These are phyloP conservation scores for Phoxinus phoxinus DNA, from an alignment of 2,113 vertebrate genomes.

Conservation along the genomic window DNA sequence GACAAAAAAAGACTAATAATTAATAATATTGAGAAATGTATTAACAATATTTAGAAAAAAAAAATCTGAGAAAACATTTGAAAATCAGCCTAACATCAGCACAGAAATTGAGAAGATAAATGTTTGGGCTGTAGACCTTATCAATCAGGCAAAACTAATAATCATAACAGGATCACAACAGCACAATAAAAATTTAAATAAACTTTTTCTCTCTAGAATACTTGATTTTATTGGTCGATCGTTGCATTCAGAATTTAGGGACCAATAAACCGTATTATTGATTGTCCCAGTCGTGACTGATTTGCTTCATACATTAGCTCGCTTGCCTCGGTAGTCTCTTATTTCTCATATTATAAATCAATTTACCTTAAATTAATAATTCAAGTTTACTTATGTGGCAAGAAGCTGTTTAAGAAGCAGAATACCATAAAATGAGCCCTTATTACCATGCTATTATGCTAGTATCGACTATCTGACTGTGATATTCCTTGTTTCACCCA, in stretches of 20 bases:
- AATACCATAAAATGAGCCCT: not conserved
- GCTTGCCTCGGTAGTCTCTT: not conserved
- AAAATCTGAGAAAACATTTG: not conserved
- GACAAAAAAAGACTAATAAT: no score
- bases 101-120: not conserved
- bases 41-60: not conserved
- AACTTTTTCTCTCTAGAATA: not conserved
- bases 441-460: not conserved
- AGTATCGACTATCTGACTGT: not conserved
- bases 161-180: not conserved
- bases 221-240: not conserved
- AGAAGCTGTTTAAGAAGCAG: not conserved
- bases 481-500: not conserved
- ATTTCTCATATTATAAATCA: no score
- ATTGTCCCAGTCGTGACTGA: not conserved
- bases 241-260: not conserved
- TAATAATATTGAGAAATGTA: no score
- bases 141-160: no score
- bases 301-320: not conserved
- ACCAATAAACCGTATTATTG: not conserved
- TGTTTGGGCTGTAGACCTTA: no score
- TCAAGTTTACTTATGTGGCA: not conserved
- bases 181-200: not conserved
- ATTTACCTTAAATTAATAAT: not conserved
- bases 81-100: not conserved